Conservation (phyloP, 2,888 invertebrate genomes). For the Polydrusus pterygomalis region DNA sequence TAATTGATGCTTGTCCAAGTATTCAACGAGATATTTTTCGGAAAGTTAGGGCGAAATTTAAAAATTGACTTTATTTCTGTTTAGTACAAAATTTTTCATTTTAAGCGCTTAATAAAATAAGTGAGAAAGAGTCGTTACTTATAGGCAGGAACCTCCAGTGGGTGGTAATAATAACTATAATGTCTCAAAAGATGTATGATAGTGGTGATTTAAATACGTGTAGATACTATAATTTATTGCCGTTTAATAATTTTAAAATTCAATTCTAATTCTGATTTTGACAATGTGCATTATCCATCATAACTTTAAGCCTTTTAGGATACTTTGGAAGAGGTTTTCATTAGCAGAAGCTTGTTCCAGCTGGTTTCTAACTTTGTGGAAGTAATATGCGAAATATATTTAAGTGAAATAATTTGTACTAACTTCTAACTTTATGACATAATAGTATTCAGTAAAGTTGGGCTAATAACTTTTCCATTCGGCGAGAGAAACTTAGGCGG, state of each 20-base stretch:
- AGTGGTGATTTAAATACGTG: no score
- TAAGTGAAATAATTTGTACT: conserved; percentile 23
- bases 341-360: background rate
- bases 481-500: background rate
- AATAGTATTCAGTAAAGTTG: conserved; percentile 7
- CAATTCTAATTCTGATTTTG: background rate
- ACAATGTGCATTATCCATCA: background rate
- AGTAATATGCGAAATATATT: conserved; percentile 13
- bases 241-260: background rate
- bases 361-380: conserved; percentile 1
- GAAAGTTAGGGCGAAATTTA: no score
- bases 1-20: no score
- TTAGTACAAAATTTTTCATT: no score
- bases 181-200: no score
- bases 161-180: no score
- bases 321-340: background rate
- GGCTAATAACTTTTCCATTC: background rate
- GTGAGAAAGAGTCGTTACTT: no score
- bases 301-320: background rate
- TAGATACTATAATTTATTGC: no score
- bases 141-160: no score
- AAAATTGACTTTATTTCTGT: no score
- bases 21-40: no score
- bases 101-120: no score
- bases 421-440: conserved; percentile 17